Percentiles rank a stretch among this genome's conserved stretches.
phyloP scores from a whole-genome alignment of 1,140 invertebrate genomes.

The Cephus cinctus region DNA sequence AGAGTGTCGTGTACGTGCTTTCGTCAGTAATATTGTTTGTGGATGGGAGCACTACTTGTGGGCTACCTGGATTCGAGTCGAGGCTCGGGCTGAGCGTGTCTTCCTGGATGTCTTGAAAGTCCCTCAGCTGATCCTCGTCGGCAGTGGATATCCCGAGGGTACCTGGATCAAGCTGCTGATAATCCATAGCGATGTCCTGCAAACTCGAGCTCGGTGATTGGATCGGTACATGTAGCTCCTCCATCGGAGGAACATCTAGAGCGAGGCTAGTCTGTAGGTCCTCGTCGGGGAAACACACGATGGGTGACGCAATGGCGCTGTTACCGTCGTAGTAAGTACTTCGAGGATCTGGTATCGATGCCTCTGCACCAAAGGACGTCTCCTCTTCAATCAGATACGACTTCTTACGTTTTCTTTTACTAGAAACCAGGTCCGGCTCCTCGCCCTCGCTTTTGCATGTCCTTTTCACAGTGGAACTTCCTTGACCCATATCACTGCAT shows the following conservation, averaged over 20 bases:
- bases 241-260: background rate
- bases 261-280: background rate
- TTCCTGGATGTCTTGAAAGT: slow-evolving; percentile 26
- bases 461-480: slow-evolving; percentile 23
- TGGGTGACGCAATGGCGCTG: background rate
- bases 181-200: slow-evolving; percentile 13
- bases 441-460: slow-evolving; percentile 20
- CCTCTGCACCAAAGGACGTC: background rate
- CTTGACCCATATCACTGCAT: no score
- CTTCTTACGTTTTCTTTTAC: slow-evolving; percentile 16
- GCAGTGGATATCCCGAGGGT: background rate
- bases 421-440: background rate
- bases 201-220: slow-evolving; percentile 18
- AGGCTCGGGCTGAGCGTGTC: slow-evolving; percentile 25
- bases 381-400: background rate
- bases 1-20: no score
- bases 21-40: slow-evolving; percentile 7
- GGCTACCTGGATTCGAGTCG: slow-evolving; percentile 29
- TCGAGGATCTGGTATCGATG: background rate
- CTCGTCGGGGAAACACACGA: background rate
- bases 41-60: slow-evolving; percentile 7
- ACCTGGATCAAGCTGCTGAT: slow-evolving; percentile 17
- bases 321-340: slow-evolving; percentile 3
- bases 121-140: slow-evolving; percentile 12
- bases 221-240: background rate